These are phyloP conservation scores for Drosophila dunni DNA, from an alignment of 1,140 invertebrate species.

Conservation along the genomic window DNA sequence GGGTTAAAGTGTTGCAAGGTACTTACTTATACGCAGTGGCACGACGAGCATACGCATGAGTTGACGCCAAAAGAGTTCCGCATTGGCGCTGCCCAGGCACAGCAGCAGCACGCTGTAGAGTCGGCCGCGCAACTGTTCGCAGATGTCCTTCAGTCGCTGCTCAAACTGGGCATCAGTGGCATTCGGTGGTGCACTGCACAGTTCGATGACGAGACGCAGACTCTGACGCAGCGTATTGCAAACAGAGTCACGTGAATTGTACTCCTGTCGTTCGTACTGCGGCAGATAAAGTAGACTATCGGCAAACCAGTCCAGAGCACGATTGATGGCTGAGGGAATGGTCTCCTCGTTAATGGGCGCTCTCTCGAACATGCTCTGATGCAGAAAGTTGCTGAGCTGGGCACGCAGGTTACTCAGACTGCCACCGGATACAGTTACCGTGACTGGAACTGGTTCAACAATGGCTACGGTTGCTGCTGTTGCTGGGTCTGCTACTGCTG, in stretches of 20 bases:
- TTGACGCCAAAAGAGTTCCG: constrained; percentile 74
- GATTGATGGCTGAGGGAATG: constrained; percentile 58
- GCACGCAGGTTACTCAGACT: constrained; percentile 42
- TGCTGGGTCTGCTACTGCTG: background rate
- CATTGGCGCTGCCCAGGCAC: constrained; percentile 72
- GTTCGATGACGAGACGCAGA: constrained; percentile 65
- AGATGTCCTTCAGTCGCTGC: constrained; percentile 82
- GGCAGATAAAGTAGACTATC: constrained; percentile 65
- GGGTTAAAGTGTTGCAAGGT: background rate
- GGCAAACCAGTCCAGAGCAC: constrained; percentile 67
- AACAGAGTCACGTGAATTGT: constrained; percentile 76
- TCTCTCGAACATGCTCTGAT: constrained; percentile 62
- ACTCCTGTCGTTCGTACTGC: constrained; percentile 76
- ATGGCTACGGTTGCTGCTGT: constrained; percentile 1
- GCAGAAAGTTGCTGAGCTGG: constrained; percentile 64
- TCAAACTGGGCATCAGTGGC: constrained; percentile 76
- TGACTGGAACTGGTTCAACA: background rate
- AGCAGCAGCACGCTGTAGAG: constrained; percentile 72
- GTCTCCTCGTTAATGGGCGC: constrained; percentile 70
- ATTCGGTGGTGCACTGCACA: constrained; percentile 72
- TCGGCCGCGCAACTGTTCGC: constrained; percentile 62
- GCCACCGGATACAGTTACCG: constrained; percentile 1
- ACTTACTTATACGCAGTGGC: constrained; percentile 67
- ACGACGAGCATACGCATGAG: constrained; percentile 61
- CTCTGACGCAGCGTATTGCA: constrained; percentile 68